Evolutionary conservation across 2,113 vertebrate species (phyloP).

Genomic region (Egretta garzetta): DNA sequence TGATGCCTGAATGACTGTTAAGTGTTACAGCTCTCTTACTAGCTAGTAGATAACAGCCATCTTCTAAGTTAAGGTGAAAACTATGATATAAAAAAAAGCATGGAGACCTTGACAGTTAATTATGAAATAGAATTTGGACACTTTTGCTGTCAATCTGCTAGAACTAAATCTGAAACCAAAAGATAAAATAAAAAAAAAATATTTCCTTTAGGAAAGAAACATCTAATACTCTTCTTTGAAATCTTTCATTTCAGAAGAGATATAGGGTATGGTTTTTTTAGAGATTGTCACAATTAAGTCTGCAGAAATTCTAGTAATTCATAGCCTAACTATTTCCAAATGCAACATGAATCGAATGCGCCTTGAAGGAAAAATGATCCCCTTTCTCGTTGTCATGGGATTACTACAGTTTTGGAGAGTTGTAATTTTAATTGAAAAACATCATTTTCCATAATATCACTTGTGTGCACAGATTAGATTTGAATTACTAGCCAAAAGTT

Average conservation of each 20-base stretch:
- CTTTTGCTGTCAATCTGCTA: not conserved
- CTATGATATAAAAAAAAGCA: not conserved
- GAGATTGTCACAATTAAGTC: not conserved
- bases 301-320: not conserved
- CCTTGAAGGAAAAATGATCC: not conserved
- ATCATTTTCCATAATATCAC: not conserved
- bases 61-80: not conserved
- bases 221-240: not conserved
- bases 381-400: not conserved
- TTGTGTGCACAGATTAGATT: conserved; percentile 7
- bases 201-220: not conserved
- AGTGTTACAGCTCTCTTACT: not conserved
- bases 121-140: not conserved
- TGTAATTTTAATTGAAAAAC: conserved; percentile 36
- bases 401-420: not conserved
- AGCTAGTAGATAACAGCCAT: not conserved
- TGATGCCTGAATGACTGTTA: not conserved
- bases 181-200: not conserved
- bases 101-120: not conserved
- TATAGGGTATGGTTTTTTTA: not conserved
- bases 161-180: not conserved
- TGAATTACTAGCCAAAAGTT: conserved; percentile 23
- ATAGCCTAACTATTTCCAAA: conserved; percentile 2
- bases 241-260: not conserved
- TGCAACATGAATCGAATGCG: not conserved